Percentiles rank a stretch among this genome's conserved stretches.
Conservation (phyloP, 2,113 vertebrate species). For the Thamnophis sirtalis region DNA sequence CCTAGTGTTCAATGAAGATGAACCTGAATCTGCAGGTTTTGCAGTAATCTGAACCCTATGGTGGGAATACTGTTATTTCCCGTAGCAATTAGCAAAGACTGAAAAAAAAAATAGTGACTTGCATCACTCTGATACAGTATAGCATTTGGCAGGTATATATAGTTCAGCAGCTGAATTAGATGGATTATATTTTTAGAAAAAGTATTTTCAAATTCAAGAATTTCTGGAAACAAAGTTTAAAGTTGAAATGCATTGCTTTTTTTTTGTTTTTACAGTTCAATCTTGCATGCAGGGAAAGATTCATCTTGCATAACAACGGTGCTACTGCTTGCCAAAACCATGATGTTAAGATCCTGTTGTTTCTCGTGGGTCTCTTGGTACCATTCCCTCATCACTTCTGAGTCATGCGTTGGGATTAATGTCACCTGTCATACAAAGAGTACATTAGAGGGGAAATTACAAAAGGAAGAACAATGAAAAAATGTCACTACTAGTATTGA, state of each 20-base stretch:
- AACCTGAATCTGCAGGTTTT: conserved; percentile 66
- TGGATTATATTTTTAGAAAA: conserved; percentile 70
- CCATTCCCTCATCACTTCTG: conserved; percentile 97
- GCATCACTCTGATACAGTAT: conserved; percentile 69
- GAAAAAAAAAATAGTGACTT: conserved; percentile 67
- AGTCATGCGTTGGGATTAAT: conserved; percentile 95
- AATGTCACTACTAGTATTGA: neutral
- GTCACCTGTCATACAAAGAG: conserved; percentile 78
- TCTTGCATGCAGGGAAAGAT: conserved; percentile 97
- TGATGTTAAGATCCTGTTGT: conserved; percentile 95
- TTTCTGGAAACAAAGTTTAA: conserved; percentile 67
- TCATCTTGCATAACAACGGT: conserved; percentile 99
- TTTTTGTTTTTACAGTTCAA: conserved; percentile 82
- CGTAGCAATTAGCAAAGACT: conserved; percentile 72
- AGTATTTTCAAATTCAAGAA: conserved; percentile 68
- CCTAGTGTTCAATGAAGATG: conserved; percentile 66
- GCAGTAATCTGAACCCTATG: conserved; percentile 69
- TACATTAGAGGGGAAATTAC: neutral
- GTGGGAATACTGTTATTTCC: conserved; percentile 69
- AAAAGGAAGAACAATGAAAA: neutral
- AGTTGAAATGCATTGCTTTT: conserved; percentile 57
- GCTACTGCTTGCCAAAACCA: conserved; percentile 98
- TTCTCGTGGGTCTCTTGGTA: conserved; percentile 97
- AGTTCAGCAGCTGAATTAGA: conserved; percentile 70
- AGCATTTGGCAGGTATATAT: conserved; percentile 71